Evolutionary conservation across 1,140 invertebrate species (phyloP), one percentile per base, ranked within the genome.

Genomic region (Pygmarrhopalites habei): DNA sequence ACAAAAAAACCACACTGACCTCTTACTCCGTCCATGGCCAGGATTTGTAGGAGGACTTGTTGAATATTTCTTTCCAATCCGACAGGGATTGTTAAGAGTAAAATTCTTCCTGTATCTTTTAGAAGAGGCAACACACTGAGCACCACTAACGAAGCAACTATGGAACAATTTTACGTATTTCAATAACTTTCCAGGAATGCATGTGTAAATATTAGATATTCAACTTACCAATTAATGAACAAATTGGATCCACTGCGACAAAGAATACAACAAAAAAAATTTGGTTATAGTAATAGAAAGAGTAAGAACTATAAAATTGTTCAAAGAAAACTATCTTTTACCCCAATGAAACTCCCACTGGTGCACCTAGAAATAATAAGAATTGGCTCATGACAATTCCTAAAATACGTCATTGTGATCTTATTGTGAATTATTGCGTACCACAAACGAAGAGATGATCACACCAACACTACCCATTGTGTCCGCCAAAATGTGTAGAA

Each of bases 241-340:
- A 85, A n/a, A 85, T 74, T 2, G 83, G 83, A 72, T 84, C 83
- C 4, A 82, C 82, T 59, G n/a, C n/a, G n/a, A n/a, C n/a, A n/a
- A n/a, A n/a, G n/a, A n/a, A n/a, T n/a, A n/a, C n/a, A n/a, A n/a
- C n/a, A n/a, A n/a, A n/a, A n/a, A n/a, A n/a, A n/a, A n/a, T n/a
- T n/a, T n/a, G n/a, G n/a, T n/a, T n/a, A n/a, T n/a, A n/a, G n/a
- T n/a, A n/a, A n/a, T n/a, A n/a, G n/a, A n/a, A n/a, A n/a, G n/a
- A n/a, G n/a, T n/a, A n/a, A n/a, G n/a, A n/a, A n/a, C n/a, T n/a
- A n/a, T n/a, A n/a, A n/a, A n/a, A n/a, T n/a, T n/a, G n/a, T n/a
- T n/a, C n/a, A n/a, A n/a, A n/a, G n/a, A n/a, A n/a, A n/a, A n/a
- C n/a, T n/a, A n/a, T n/a, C n/a, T n/a, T n/a, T n/a, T n/a, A n/a